Evolutionary conservation across 2,113 vertebrate genomes (phyloP).

Genomic region (Arvicanthis niloticus): DNA sequence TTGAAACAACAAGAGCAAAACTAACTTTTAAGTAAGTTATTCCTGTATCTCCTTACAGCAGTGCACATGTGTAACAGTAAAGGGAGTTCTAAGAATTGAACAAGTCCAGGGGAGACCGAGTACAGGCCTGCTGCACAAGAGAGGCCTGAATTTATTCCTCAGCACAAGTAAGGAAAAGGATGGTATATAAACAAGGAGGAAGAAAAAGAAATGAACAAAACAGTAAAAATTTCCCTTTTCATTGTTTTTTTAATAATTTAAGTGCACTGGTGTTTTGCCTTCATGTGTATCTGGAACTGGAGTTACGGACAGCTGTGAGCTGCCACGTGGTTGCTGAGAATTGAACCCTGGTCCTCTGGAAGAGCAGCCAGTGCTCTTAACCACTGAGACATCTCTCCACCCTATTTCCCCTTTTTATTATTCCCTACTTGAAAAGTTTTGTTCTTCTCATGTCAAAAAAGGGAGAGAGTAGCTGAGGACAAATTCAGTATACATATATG

Average conservation of each 20-base stretch:
- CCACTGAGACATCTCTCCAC: neutral
- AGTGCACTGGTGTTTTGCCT: neutral
- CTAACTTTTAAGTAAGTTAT: slow-evolving; percentile 25
- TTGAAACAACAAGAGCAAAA: slow-evolving; percentile 43
- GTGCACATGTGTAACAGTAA: neutral
- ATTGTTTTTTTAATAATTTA: neutral
- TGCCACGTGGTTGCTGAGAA: neutral
- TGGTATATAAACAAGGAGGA: neutral
- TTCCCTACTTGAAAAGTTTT: neutral
- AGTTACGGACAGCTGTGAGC: neutral
- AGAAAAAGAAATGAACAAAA: neutral
- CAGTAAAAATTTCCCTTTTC: neutral
- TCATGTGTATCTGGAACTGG: neutral
- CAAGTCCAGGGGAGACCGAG: neutral
- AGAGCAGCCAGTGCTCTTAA: neutral
- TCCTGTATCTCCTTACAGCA: slow-evolving; percentile 14
- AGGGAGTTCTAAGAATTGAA: slow-evolving; percentile 28
- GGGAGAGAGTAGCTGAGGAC: neutral
- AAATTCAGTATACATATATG: slow-evolving; percentile 10
- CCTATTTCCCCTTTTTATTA: neutral
- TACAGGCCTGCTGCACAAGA: neutral
- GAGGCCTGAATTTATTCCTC: neutral
- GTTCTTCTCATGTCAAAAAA: neutral
- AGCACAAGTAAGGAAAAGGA: neutral
- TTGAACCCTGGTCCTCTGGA: neutral